Evolutionary conservation across 2,113 vertebrate genomes (phyloP).

Genomic region (Hypocryptadius cinnamomeus): DNA sequence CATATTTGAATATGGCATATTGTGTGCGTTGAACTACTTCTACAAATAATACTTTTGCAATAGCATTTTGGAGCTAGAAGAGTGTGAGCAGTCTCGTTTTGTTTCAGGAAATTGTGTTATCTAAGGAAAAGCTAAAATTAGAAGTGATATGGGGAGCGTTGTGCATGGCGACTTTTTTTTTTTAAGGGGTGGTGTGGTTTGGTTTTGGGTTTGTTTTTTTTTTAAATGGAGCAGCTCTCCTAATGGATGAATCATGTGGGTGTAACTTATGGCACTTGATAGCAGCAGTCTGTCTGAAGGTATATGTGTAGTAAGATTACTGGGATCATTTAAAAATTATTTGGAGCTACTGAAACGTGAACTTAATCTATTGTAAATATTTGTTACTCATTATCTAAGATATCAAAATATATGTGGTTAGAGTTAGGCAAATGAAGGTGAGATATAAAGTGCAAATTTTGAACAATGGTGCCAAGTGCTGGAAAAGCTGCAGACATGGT

Average conservation of each 20-base stretch:
- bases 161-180: neutral
- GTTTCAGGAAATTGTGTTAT: constrained; percentile 16
- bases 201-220: neutral
- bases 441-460: neutral
- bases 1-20: neutral
- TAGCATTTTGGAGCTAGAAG: neutral
- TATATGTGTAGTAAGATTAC: constrained; percentile 1
- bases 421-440: neutral
- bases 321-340: constrained; percentile 17
- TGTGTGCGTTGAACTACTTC: neutral
- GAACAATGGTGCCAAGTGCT: neutral
- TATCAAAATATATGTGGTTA: constrained; percentile 5
- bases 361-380: constrained; percentile 43
- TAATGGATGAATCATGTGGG: constrained; percentile 43
- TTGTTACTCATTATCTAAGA: constrained; percentile 5
- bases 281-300: constrained; percentile 19
- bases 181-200: too few species aligned
- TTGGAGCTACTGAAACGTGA: neutral
- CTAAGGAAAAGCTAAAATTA: constrained; percentile 32
- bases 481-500: neutral
- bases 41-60: neutral
- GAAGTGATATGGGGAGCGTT: neutral
- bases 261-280: neutral
- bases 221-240: neutral
- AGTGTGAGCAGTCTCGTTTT: neutral